Evolutionary conservation across 1,140 invertebrate genomes (phyloP).

Genomic region (Eumeta japonica): DNA sequence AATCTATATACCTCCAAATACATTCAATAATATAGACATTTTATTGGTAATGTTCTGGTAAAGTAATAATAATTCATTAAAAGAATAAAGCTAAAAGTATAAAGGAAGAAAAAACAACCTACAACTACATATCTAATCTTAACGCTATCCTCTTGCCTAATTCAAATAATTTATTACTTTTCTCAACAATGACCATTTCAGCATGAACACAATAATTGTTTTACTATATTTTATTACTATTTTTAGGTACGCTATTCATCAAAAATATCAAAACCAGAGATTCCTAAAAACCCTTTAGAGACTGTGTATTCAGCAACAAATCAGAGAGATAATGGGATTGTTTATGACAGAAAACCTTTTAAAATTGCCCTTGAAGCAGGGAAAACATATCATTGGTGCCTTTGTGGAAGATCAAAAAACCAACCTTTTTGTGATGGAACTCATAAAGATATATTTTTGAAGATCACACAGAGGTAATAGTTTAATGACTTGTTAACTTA

Average conservation of each 20-base stretch:
- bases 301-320: slow-evolving; percentile 58
- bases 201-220: slow-evolving; percentile 4
- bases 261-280: slow-evolving; percentile 47
- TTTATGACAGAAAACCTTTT: slow-evolving; percentile 90
- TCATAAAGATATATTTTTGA: slow-evolving; percentile 75
- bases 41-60: no score
- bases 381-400: slow-evolving; percentile 92
- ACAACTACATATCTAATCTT: no score
- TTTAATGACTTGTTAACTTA: neutral
- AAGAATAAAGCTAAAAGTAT: no score
- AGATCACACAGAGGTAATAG: slow-evolving; percentile 64
- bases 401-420: slow-evolving; percentile 86
- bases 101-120: no score
- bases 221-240: neutral
- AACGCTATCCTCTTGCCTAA: no score
- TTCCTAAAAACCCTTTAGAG: slow-evolving; percentile 66
- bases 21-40: no score
- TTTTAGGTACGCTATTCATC: slow-evolving; percentile 28
- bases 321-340: slow-evolving; percentile 68
- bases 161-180: no score
- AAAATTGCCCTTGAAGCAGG: slow-evolving; percentile 71
- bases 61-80: no score
- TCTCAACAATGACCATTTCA: slow-evolving; percentile 2
- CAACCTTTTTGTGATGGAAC: slow-evolving; percentile 96
- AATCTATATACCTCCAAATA: no score